phyloP scores from a whole-genome alignment of 2,797 vertebrate genomes.

The Pterois miles region DNA sequence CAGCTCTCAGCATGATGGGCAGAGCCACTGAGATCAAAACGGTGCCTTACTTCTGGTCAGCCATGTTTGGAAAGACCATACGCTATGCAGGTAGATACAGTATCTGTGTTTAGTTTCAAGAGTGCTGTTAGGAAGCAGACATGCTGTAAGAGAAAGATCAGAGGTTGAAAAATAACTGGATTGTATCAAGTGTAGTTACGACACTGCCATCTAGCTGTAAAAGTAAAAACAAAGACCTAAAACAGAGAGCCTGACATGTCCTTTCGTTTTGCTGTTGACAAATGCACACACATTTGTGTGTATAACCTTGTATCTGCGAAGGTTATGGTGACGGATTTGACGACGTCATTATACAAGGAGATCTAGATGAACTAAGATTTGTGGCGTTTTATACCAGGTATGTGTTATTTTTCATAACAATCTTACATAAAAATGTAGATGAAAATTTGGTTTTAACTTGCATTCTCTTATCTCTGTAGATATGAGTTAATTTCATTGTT shows the following conservation, averaged over 20 bases:
- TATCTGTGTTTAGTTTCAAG: background rate
- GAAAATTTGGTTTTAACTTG: background rate
- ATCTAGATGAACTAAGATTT: constrained; percentile 96
- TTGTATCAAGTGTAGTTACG: background rate
- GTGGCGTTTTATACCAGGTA: constrained; percentile 99
- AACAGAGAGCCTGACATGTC: background rate
- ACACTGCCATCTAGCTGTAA: constrained; percentile 66
- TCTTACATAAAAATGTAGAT: background rate
- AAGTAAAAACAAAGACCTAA: background rate
- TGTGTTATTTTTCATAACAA: background rate
- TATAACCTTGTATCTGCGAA: constrained; percentile 66
- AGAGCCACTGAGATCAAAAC: constrained; percentile 91
- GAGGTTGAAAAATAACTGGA: background rate
- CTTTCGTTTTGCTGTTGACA: background rate
- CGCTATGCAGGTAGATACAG: constrained; percentile 91
- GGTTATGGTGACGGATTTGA: constrained; percentile 98
- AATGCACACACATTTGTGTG: background rate
- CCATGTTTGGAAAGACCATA: constrained; percentile 97
- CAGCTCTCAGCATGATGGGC: constrained; percentile 95
- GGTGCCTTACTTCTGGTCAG: constrained; percentile 96
- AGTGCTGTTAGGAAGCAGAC: background rate
- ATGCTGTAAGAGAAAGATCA: background rate
- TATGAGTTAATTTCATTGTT: background rate
- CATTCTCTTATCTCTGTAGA: background rate
- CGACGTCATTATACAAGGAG: constrained; percentile 98